Conservation (phyloP, 2,113 vertebrate species). For the Trinectes maculatus region DNA sequence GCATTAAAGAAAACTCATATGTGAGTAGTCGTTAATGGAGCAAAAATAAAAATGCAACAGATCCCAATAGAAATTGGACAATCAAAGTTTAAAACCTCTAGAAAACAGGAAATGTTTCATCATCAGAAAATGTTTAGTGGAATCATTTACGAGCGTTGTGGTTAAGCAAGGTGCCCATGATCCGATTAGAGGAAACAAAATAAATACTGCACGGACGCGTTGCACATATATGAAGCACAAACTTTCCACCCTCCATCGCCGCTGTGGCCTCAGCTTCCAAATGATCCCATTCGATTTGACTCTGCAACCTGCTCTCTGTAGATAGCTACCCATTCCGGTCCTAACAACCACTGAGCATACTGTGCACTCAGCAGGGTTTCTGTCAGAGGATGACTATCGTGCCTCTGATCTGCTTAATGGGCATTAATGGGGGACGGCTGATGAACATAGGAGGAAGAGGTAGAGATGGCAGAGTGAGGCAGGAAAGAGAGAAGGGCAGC, state of each 20-base stretch:
- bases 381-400: conserved; percentile 50
- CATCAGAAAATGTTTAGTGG: not conserved
- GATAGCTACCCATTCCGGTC: conserved; percentile 4
- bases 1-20: too few species aligned
- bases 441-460: conserved; percentile 38
- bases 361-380: conserved; percentile 39
- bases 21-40: conserved; percentile 1
- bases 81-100: conserved; percentile 1
- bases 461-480: conserved; percentile 15
- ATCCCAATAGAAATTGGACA: not conserved
- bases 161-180: not conserved
- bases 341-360: conserved; percentile 8
- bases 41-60: not conserved
- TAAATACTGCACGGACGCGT: not conserved
- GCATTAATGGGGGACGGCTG: conserved; percentile 62
- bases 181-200: not conserved
- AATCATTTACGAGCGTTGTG: not conserved
- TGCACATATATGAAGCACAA: conserved; percentile 1
- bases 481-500: not conserved
- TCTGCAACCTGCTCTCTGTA: conserved; percentile 21
- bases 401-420: conserved; percentile 68
- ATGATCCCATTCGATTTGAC: conserved; percentile 40
- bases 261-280: conserved; percentile 11
- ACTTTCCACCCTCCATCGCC: not conserved
- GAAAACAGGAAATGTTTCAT: not conserved